Conservation (phyloP, 92 coral and sea anemone species). For the Bergia sp. region DNA sequence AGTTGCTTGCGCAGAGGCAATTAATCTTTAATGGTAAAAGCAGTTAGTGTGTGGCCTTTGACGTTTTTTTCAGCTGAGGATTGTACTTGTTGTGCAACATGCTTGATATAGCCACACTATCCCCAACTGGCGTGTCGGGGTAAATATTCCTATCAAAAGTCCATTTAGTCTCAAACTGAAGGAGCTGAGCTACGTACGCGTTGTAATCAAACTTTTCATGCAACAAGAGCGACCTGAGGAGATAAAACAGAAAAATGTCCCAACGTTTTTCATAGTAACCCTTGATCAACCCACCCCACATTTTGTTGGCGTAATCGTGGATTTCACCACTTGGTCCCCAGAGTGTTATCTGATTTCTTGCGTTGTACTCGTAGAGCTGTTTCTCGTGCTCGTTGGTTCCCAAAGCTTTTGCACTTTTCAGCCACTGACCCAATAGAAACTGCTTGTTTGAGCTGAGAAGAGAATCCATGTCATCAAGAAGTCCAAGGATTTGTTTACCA, state of each 20-base stretch:
- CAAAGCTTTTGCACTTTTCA: constrained; percentile 76
- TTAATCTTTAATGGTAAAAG: too few species aligned
- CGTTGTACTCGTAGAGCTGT: constrained; percentile 79
- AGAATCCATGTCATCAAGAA: constrained; percentile 73
- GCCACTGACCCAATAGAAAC: constrained; percentile 87
- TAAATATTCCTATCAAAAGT: constrained; percentile 53
- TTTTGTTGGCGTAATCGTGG: constrained; percentile 90
- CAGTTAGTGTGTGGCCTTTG: too few species aligned
- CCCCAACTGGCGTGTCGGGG: constrained; percentile 74
- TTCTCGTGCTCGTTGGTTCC: constrained; percentile 66
- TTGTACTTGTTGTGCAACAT: constrained; percentile 65
- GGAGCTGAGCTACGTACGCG: constrained; percentile 53
- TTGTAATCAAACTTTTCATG: constrained; percentile 56
- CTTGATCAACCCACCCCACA: constrained; percentile 84
- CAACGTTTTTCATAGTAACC: constrained; percentile 82
- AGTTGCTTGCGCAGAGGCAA: too few species aligned
- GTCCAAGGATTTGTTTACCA: constrained; percentile 54
- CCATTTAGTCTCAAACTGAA: constrained; percentile 73
- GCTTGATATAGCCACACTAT: constrained; percentile 64
- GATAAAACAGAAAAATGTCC: constrained; percentile 62
- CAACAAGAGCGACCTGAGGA: constrained; percentile 56
- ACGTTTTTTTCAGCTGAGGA: neutral
- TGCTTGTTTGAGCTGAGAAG: constrained; percentile 75
- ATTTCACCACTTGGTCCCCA: constrained; percentile 91
- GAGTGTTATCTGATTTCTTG: constrained; percentile 83